Evolutionary conservation across 2,113 vertebrate species (phyloP).

Genomic region (Aegypius monachus): DNA sequence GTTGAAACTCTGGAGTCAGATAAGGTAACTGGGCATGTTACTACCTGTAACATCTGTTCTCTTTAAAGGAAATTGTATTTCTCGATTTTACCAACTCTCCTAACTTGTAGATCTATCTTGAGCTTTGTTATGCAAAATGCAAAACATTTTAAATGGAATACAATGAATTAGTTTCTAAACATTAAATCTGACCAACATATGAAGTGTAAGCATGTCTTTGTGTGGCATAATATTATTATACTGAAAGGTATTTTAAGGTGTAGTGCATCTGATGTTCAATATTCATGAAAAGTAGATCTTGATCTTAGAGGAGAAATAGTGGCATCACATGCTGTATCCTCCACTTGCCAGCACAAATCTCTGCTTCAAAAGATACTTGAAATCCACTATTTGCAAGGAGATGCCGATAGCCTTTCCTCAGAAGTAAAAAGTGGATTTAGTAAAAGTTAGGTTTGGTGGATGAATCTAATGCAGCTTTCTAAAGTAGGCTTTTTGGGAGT

Average conservation of each 20-base stretch:
- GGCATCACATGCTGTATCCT: neutral
- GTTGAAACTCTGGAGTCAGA: conserved; percentile 95
- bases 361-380: neutral
- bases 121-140: neutral
- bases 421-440: neutral
- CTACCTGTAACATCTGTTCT: neutral
- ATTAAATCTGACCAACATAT: neutral
- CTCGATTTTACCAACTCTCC: neutral
- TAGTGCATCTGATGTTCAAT: neutral
- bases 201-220: neutral
- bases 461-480: neutral
- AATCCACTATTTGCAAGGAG: neutral
- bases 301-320: neutral
- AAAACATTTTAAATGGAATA: neutral
- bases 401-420: neutral
- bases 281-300: neutral
- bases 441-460: neutral
- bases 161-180: neutral
- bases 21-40: conserved; percentile 75
- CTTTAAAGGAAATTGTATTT: neutral
- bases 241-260: neutral
- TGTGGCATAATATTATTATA: neutral
- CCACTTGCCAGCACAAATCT: neutral
- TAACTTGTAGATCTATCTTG: neutral
- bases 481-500: neutral